A percentile compares a stretch with the other conserved stretches of the same genome.
These are phyloP conservation scores for Poeciliopsis retropinna DNA, from an alignment of 2,113 vertebrate genomes.

Conservation along the genomic window DNA sequence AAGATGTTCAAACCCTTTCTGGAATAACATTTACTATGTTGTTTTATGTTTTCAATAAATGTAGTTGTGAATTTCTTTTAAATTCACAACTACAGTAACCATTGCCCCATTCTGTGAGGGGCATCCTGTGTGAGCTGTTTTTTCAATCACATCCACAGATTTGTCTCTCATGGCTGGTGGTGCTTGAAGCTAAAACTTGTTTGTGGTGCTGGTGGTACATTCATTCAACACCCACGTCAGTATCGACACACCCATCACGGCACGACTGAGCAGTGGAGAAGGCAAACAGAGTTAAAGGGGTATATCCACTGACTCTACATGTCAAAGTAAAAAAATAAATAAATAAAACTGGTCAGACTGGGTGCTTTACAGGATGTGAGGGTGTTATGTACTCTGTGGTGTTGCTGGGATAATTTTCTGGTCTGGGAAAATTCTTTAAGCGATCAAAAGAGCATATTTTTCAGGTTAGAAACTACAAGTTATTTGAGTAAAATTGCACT, in stretches of 20 bases:
- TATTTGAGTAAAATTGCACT: slow-evolving; percentile 13
- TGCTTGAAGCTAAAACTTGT: slow-evolving; percentile 10
- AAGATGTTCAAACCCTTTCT: no score
- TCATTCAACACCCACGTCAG: slow-evolving; percentile 31
- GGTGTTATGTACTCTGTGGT: slow-evolving; percentile 44
- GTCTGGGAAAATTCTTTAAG: slow-evolving; percentile 34
- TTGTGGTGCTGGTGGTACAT: slow-evolving; percentile 27
- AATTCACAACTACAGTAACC: no score
- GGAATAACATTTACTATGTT: no score
- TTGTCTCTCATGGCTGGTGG: slow-evolving; percentile 8
- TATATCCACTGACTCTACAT: slow-evolving; percentile 44
- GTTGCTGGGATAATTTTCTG: slow-evolving; percentile 15
- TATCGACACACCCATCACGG: slow-evolving; percentile 32
- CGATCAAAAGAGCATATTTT: slow-evolving; percentile 14
- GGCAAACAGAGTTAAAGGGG: slow-evolving; percentile 32
- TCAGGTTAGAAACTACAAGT: neutral
- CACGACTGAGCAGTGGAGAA: slow-evolving; percentile 10
- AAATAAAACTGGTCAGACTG: slow-evolving; percentile 19
- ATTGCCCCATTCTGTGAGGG: no score
- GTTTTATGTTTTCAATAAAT: neutral
- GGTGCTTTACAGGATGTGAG: slow-evolving; percentile 32
- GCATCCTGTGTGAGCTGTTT: neutral
- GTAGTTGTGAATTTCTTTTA: neutral
- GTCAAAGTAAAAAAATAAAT: slow-evolving; percentile 22
- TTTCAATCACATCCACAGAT: neutral